These are phyloP conservation scores for Rhamnusium bicolor DNA, from an alignment of 2,888 invertebrate genomes.

Conservation along the genomic window DNA sequence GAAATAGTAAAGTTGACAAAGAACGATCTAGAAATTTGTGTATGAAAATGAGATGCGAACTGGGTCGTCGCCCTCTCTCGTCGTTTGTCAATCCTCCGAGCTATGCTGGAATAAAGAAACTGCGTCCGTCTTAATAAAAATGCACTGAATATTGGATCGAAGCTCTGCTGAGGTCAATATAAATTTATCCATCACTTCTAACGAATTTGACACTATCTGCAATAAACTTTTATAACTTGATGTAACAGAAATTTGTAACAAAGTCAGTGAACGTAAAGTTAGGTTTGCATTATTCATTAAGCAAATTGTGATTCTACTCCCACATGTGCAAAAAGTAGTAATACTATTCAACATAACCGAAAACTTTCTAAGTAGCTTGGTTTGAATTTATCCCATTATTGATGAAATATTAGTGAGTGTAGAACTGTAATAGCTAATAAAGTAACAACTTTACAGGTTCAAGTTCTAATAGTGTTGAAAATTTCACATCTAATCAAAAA, in stretches of 20 bases:
- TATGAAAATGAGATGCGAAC: neutral
- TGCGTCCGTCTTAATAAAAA: conserved; percentile 9
- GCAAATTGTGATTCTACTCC: neutral
- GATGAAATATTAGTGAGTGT: too few relatives aligned
- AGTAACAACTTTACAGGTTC: too few relatives aligned
- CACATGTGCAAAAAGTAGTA: neutral
- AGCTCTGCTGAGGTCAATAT: neutral
- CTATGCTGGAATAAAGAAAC: neutral
- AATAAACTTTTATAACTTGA: neutral
- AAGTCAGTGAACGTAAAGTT: neutral
- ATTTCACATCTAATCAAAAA: too few relatives aligned
- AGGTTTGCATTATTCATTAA: neutral
- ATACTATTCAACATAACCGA: too few relatives aligned
- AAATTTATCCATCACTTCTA: neutral
- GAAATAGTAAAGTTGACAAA: too few relatives aligned
- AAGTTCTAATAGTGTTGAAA: too few relatives aligned
- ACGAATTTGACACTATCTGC: neutral
- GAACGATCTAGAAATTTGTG: neutral
- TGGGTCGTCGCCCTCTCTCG: neutral
- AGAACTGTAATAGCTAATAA: too few relatives aligned
- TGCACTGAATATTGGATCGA: neutral
- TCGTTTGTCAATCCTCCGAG: neutral
- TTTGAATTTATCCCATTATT: neutral
- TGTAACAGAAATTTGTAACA: neutral
- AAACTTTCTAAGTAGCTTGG: neutral